phyloP scores from a whole-genome alignment of 2,888 invertebrate genomes.

The Limenitis camilla region DNA sequence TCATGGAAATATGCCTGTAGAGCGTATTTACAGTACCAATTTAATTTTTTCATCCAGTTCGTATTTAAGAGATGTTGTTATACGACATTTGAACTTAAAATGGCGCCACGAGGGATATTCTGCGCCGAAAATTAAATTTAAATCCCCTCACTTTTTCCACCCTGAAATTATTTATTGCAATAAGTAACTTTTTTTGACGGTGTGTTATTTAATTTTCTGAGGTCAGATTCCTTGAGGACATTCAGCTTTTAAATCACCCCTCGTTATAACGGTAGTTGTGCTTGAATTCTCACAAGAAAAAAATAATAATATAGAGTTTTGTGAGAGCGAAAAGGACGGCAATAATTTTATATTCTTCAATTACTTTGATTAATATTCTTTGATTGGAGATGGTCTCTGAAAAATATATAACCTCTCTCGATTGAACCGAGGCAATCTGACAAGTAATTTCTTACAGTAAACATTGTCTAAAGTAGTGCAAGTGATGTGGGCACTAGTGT shows the following conservation, averaged over 20 bases:
- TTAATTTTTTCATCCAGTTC: slow-evolving; percentile 42
- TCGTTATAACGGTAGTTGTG: background rate
- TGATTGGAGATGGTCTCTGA: too few species aligned
- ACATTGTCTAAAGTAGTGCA: too few species aligned
- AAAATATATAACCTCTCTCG: too few species aligned
- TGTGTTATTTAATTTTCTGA: slow-evolving; percentile 49
- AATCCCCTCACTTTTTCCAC: slow-evolving; percentile 67
- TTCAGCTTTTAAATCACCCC: slow-evolving; percentile 7
- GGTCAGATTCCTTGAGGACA: slow-evolving; percentile 36
- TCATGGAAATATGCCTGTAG: too few species aligned
- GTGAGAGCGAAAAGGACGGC: too few species aligned
- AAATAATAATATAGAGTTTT: background rate
- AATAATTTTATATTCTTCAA: too few species aligned
- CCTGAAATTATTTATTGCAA: slow-evolving; percentile 61
- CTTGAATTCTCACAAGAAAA: background rate
- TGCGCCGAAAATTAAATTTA: slow-evolving; percentile 72
- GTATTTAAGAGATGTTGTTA: slow-evolving; percentile 45
- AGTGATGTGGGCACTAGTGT: too few species aligned
- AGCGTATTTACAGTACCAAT: slow-evolving; percentile 32
- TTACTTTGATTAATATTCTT: too few species aligned
- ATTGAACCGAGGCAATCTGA: too few species aligned
- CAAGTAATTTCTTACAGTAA: too few species aligned
- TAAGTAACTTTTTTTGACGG: slow-evolving; percentile 46
- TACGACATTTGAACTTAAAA: slow-evolving; percentile 52
- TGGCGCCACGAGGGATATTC: slow-evolving; percentile 58